Evolutionary conservation across 2,888 invertebrate species (phyloP).

Genomic region (Drosophila robusta): DNA sequence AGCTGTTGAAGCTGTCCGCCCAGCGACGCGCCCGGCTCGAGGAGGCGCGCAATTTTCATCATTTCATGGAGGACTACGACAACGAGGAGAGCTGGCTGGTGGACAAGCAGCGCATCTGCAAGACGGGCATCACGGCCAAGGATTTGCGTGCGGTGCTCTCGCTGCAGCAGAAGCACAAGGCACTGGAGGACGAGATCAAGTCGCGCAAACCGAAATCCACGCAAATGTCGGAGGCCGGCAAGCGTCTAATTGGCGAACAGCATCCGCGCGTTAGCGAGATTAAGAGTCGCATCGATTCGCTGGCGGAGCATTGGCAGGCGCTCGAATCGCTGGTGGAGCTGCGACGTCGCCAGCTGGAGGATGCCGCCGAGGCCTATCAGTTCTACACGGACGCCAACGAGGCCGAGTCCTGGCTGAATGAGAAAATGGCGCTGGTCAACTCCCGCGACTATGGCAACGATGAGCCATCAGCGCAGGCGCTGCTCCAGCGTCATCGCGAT

Average conservation of each 20-base stretch:
- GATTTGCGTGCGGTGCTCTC: slow-evolving; percentile 96
- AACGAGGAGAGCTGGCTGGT: slow-evolving; percentile 99
- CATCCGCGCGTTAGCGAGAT: slow-evolving; percentile 94
- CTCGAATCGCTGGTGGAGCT: slow-evolving; percentile 92
- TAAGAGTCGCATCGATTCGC: slow-evolving; percentile 90
- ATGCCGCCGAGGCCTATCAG: slow-evolving; percentile 97
- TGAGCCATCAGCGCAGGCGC: slow-evolving; percentile 95
- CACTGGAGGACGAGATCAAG: slow-evolving; percentile 94
- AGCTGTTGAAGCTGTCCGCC: slow-evolving; percentile 85
- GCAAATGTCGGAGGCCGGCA: slow-evolving; percentile 90
- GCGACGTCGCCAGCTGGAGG: slow-evolving; percentile 91
- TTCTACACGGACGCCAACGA: slow-evolving; percentile 99
- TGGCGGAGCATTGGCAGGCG: slow-evolving; percentile 95
- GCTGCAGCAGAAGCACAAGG: slow-evolving; percentile 96
- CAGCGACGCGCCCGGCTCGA: slow-evolving; percentile 93
- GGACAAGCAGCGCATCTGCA: slow-evolving; percentile 97
- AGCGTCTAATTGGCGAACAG: slow-evolving; percentile 89
- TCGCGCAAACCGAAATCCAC: slow-evolving; percentile 88
- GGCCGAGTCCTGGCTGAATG: slow-evolving; percentile 98
- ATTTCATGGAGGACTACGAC: slow-evolving; percentile 98
- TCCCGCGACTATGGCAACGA: slow-evolving; percentile 96
- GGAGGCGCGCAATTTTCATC: slow-evolving; percentile 96
- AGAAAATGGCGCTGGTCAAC: slow-evolving; percentile 95
- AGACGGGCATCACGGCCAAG: slow-evolving; percentile 96
- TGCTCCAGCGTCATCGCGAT: slow-evolving; percentile 94